These are phyloP conservation scores for Sarotherodon lohbergeri DNA, from an alignment of 2,113 vertebrate genomes.

Conservation along the genomic window DNA sequence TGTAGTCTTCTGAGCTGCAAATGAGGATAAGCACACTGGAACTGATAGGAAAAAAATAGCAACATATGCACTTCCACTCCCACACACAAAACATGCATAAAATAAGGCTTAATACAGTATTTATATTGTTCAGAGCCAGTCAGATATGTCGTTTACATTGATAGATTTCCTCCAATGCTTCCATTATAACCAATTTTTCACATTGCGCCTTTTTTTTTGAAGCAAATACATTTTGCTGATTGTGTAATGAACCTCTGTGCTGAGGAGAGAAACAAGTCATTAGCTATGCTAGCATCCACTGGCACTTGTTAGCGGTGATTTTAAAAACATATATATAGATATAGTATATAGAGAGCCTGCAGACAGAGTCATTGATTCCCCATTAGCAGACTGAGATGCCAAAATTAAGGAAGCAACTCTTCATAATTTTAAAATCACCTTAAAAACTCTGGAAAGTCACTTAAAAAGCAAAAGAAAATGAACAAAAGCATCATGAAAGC, in stretches of 20 bases:
- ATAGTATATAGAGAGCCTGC: background rate
- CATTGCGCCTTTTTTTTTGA: background rate
- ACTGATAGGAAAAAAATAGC: conserved; percentile 37
- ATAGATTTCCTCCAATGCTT: conserved; percentile 10
- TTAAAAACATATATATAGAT: conserved; percentile 13
- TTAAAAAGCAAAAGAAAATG: background rate
- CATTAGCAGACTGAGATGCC: background rate
- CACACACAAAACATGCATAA: conserved; percentile 65
- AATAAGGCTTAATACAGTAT: conserved; percentile 65
- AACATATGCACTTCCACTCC: conserved; percentile 50
- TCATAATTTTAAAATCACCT: conserved; percentile 2
- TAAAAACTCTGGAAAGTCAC: conserved; percentile 5
- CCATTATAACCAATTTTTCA: conserved; percentile 17
- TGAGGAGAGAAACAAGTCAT: conserved; percentile 15
- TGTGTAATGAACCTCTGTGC: conserved; percentile 18
- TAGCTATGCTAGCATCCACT: conserved; percentile 33
- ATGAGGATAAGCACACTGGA: conserved; percentile 40
- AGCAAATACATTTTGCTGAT: conserved; percentile 24
- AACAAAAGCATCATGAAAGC: conserved; percentile 31
- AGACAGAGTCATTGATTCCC: conserved; percentile 3
- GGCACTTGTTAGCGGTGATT: conserved; percentile 36
- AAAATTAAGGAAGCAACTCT: background rate
- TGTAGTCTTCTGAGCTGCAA: conserved; percentile 38
- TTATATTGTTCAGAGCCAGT: conserved; percentile 50
- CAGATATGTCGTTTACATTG: conserved; percentile 36